Base-by-base conservation (phyloP, 2,113 vertebrate genomes). In the Vulpes lagopus region DNA sequence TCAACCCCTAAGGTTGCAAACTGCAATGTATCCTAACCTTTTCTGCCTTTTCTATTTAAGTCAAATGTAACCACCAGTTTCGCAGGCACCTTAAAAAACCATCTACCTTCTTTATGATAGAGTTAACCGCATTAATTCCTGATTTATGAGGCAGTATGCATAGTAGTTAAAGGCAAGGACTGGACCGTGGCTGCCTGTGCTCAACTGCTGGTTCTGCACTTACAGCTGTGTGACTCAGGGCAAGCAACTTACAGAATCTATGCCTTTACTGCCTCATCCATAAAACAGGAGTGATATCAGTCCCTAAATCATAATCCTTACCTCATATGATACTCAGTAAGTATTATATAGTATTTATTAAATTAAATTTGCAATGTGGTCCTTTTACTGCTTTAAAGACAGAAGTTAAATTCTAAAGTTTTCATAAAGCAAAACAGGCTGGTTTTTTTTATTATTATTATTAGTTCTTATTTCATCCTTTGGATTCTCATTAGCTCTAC, bases 381-480 rank as follows among this genome's bases (percentile, higher is more conserved):
- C 59, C 92, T 96, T 53, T 83, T 32, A 78, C 25, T 93, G 64
- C 38, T 67, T 96, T 95, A 59, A 93, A 93, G 51, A 91, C 7
- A 82, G 30, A 30, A 74, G n/a, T 69, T 43, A 49, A 86, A 95
- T 62, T 67, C 12, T 2, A 55, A 93, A 60, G 81, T 16, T 67
- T 91, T 38, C 38, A 84, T 17, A 76, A 86, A 35, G n/a, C 23
- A 87, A 69, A 81, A 62, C n/a, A 60, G 12, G 4, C 19, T 8
- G 6, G 35, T 35, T 22, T 64, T 49, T 81, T 7, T 43, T n/a
- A 43, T 43, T 43, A 43, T 43, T 43, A 43, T 17, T n/a, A 38
- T 22, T 57, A 35, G 12, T 35, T 71, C n/a, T 71, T 69, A 12
- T 74, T 93, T 4, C 51, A 71, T 86, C 43, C 22, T 94, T 69